Conservation (phyloP, 2,797 vertebrate genomes). For the Phylloscopus collybita region DNA sequence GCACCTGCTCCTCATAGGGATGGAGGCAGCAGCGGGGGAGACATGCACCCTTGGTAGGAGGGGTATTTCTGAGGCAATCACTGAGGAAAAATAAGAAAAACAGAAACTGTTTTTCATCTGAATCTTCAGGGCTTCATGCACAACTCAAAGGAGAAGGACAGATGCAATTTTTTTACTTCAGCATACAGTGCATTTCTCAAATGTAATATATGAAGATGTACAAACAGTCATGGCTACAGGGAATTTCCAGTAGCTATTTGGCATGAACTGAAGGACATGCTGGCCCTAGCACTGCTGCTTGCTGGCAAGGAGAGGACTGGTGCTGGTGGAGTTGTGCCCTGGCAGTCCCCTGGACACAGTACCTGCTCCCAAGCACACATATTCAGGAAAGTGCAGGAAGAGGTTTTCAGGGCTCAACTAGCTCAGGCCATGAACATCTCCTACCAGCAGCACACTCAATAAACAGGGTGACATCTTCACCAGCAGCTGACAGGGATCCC, state of each 20-base stretch:
- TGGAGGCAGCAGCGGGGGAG: rapidly evolving
- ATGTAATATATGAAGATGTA: neutral
- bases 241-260: neutral
- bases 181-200: neutral
- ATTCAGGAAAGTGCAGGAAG: neutral
- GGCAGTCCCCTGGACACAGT: neutral
- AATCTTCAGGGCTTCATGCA: neutral
- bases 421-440: neutral
- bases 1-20: rapidly evolving
- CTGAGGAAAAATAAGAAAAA: neutral
- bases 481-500: neutral
- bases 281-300: neutral
- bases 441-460: neutral
- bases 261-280: neutral
- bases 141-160: neutral
- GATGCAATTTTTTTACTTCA: neutral
- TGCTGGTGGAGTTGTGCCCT: neutral
- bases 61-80: neutral
- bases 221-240: neutral
- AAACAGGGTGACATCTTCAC: neutral
- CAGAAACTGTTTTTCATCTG: neutral
- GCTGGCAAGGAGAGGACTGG: neutral
- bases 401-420: neutral
- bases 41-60: neutral
- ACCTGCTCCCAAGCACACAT: neutral